Evolutionary conservation across 2,797 vertebrate genomes (phyloP), one percentile per base, ranked within the genome.

Genomic region (Arrhamphus sclerolepis): DNA sequence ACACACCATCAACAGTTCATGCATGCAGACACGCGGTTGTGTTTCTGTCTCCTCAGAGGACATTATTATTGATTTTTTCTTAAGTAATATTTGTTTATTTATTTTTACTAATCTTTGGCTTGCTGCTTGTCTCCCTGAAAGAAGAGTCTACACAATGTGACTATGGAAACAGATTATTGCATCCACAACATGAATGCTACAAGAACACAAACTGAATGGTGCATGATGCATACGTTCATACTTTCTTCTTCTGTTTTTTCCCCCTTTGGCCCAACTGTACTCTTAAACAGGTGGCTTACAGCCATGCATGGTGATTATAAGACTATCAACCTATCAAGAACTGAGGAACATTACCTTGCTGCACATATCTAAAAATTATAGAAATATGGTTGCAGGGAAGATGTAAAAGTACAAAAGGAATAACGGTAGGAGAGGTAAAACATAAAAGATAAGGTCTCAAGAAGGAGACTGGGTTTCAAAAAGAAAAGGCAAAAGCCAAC

Each of bases 271-370:
- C 16, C 19, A 19, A 17, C 38, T 60, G 47, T 62, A 40, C 53
- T 77, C 56, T 87, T 84, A 89, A 87, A 84, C 88, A 21, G 11
- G 29, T 2, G 64, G 58, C 68, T 82, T 69, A 72, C 59, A 72
- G 75, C 56, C 74, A 66, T 65, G 76, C 66, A 64, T 44, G 34
- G 66, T 66, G 64, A 87, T 61, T 72, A 71, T 61, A 49, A 71
- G 66, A 71, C 82, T 83, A 88, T 88, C 88, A 71, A 66, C 52
- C 75, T 66, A 66, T 55, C 66, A 70, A 66, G 66, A 68, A 70
- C 62, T 66, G 69, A 58, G 73, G 64, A 80, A 83, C 81, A 79
- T 84, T 86, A 67, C 62, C 76, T 71, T 55, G 55, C 77, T 84
- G 83, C 60, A 63, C 80, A 77, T 72, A 76, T 78, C 74, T 63